Evolutionary conservation across 2,113 vertebrate species (phyloP).

Genomic region (Hippocampus zosterae): DNA sequence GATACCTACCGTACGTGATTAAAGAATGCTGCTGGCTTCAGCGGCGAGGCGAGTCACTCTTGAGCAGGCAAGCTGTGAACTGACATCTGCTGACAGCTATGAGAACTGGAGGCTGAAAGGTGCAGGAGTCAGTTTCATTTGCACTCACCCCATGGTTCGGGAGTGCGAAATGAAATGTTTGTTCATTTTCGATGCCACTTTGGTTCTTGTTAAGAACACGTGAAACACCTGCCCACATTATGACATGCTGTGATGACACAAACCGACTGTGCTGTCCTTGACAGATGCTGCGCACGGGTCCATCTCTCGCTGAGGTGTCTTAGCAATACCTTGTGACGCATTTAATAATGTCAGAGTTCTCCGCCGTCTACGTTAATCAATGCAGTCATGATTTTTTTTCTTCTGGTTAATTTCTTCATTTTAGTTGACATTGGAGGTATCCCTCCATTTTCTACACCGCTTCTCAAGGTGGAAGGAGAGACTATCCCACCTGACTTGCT

Average conservation of each 20-base stretch:
- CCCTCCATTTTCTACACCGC: background rate
- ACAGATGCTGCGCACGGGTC: constrained; percentile 24
- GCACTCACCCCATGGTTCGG: constrained; percentile 47
- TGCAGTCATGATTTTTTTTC: background rate
- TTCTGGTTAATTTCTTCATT: background rate
- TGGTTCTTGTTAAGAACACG: constrained; percentile 53
- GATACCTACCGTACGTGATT: background rate
- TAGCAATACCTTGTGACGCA: constrained; percentile 23
- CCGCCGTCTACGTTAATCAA: background rate
- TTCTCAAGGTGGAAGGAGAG: background rate
- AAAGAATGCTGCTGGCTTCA: background rate
- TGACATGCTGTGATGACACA: constrained; percentile 19
- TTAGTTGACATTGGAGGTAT: background rate
- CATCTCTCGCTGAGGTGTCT: constrained; percentile 31
- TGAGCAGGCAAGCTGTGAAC: constrained; percentile 40
- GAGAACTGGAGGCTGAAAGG: constrained; percentile 55
- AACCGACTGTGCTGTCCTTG: constrained; percentile 22
- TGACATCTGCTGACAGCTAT: constrained; percentile 58
- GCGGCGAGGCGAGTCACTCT: constrained; percentile 6
- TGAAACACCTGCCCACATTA: constrained; percentile 36
- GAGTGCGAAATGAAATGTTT: constrained; percentile 58
- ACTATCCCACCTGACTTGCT: background rate
- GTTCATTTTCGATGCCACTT: constrained; percentile 59
- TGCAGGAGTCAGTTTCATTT: constrained; percentile 60
- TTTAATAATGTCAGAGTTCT: constrained; percentile 19